These are phyloP conservation scores for Agrotis clavis DNA, from an alignment of 2,888 invertebrate genomes.

Conservation along the genomic window DNA sequence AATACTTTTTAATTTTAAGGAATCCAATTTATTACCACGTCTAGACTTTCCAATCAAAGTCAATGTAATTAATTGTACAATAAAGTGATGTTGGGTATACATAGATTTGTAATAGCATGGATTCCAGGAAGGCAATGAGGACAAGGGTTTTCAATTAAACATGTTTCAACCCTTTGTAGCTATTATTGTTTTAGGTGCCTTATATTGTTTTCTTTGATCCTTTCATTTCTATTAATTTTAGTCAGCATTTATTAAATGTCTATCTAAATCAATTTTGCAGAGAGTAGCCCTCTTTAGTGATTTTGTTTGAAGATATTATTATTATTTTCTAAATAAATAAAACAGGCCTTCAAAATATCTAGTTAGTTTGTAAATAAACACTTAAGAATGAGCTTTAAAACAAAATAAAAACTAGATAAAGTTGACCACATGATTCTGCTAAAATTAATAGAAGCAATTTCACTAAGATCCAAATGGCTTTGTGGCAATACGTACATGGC, in stretches of 20 bases:
- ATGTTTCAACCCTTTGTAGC: conserved; percentile 33
- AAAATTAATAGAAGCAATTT: conserved; percentile 49
- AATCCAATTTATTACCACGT: not conserved
- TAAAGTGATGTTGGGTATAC: not conserved
- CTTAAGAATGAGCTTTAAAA: not conserved
- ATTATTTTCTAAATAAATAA: too few relatives aligned
- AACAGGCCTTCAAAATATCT: too few relatives aligned
- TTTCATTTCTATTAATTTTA: conserved; percentile 18
- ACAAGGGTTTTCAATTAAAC: conserved; percentile 43
- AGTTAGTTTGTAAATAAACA: not conserved
- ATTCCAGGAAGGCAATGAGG: conserved; percentile 21
- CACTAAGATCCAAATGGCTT: conserved; percentile 43
- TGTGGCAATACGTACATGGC: conserved; percentile 29
- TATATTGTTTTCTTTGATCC: conserved; percentile 9
- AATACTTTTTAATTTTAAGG: too few relatives aligned
- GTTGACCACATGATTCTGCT: not conserved
- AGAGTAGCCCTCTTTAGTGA: too few relatives aligned
- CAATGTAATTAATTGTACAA: conserved; percentile 13
- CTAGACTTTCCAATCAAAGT: conserved; percentile 1
- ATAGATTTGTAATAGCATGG: not conserved
- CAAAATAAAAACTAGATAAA: not conserved
- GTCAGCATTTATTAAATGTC: conserved; percentile 10
- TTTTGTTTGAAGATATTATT: not conserved
- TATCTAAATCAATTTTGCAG: not conserved
- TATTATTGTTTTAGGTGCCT: conserved; percentile 30